phyloP scores from a whole-genome alignment of 1,140 invertebrate genomes.

The Leptopilina boulardi region DNA sequence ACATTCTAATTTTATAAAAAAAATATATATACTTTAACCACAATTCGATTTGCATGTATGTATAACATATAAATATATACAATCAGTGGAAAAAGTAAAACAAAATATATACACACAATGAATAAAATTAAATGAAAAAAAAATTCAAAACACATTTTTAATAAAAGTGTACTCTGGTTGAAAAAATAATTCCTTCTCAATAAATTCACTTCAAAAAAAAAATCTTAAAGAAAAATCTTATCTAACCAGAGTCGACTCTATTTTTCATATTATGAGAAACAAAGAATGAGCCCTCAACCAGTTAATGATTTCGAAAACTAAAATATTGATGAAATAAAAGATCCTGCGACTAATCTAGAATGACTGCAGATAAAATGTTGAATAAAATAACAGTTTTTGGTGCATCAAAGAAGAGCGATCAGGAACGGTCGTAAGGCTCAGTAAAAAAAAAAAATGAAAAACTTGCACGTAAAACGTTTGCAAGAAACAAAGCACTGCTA shows the following conservation, averaged over 20 bases:
- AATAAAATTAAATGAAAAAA: background rate
- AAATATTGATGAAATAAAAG: background rate
- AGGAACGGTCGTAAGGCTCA: conserved; percentile 59
- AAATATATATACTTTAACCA: background rate
- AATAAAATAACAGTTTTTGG: background rate
- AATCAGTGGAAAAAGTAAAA: background rate
- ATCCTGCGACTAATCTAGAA: background rate
- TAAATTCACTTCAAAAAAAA: no score
- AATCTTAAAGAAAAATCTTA: no score
- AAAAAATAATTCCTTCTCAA: background rate
- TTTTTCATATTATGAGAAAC: background rate
- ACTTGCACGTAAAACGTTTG: conserved; percentile 39
- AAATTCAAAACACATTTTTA: background rate
- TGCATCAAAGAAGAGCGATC: conserved; percentile 45
- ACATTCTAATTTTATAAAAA: background rate
- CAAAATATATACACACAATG: background rate
- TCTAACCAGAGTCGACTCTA: background rate
- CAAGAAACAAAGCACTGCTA: conserved; percentile 17
- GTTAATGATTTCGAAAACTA: background rate
- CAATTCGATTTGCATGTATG: background rate
- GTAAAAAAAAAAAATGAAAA: no score
- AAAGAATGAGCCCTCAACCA: background rate
- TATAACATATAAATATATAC: no score
- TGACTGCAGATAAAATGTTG: background rate
- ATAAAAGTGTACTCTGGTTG: background rate